A percentile compares a stretch with the other conserved stretches of the same genome.
Evolutionary conservation across 2,888 invertebrate species (phyloP).

Genomic region (Chesias legatella): DNA sequence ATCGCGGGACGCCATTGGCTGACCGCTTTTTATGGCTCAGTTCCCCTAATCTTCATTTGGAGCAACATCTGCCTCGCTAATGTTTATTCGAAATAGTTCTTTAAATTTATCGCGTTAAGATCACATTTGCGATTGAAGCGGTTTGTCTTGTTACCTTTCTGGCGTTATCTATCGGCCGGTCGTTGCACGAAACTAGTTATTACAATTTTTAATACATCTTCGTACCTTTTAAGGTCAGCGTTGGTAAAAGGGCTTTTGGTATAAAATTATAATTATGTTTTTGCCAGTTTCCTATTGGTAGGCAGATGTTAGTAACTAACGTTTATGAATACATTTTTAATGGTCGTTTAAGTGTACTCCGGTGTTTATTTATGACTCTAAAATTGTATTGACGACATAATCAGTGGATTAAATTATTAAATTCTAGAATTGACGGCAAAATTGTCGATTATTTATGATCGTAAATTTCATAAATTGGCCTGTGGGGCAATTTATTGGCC

Average conservation of each 20-base stretch:
- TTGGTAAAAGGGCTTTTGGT: slow-evolving; percentile 49
- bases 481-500: slow-evolving; percentile 26
- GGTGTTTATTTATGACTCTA: neutral
- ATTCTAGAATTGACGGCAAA: slow-evolving; percentile 15
- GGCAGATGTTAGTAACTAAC: slow-evolving; percentile 35
- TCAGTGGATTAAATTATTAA: slow-evolving; percentile 14
- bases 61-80: slow-evolving; percentile 74
- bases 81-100: slow-evolving; percentile 72
- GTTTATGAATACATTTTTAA: slow-evolving; percentile 26
- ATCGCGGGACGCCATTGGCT: slow-evolving; percentile 61
- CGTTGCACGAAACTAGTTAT: slow-evolving; percentile 67
- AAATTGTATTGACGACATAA: slow-evolving; percentile 10
- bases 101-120: slow-evolving; percentile 68
- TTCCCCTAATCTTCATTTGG: slow-evolving; percentile 79
- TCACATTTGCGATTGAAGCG: slow-evolving; percentile 60
- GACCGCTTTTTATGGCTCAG: slow-evolving; percentile 78
- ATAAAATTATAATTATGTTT: slow-evolving; percentile 54
- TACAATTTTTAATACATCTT: slow-evolving; percentile 73
- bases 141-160: slow-evolving; percentile 52
- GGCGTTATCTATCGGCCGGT: slow-evolving; percentile 53
- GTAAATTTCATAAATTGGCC: slow-evolving; percentile 22
- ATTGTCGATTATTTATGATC: slow-evolving; percentile 17
- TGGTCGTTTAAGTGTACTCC: slow-evolving; percentile 11
- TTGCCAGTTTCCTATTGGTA: slow-evolving; percentile 49
- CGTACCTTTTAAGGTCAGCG: slow-evolving; percentile 63